Percentiles rank a stretch among this genome's conserved stretches.
These are phyloP conservation scores for Ectemnius continuus DNA, from an alignment of 2,888 invertebrate species.

Conservation along the genomic window DNA sequence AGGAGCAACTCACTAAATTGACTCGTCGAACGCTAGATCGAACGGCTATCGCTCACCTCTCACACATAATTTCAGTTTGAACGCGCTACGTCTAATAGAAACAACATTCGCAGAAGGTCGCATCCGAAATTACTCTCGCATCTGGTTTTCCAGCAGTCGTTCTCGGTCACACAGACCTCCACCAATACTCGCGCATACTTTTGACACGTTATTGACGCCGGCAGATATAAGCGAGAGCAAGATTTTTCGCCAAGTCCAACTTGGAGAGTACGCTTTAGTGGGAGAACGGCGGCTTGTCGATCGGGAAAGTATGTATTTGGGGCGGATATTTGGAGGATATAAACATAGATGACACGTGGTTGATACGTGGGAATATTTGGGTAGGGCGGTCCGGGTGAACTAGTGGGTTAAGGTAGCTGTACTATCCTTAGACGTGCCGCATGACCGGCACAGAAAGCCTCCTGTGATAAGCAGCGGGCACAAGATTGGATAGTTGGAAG, in stretches of 20 bases:
- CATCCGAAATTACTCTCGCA: background rate
- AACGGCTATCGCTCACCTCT: background rate
- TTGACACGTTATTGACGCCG: no score
- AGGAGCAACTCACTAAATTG: no score
- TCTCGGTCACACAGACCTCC: background rate
- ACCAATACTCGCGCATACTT: no score
- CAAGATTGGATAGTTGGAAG: conserved; percentile 74
- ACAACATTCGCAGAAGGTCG: conserved; percentile 1
- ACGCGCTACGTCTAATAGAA: background rate
- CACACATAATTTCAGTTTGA: background rate
- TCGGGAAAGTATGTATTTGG: background rate
- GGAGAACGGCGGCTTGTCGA: background rate
- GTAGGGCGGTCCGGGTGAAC: conserved; percentile 23
- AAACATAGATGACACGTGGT: conserved; percentile 10
- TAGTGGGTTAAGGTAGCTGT: conserved; percentile 38
- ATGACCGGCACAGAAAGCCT: conserved; percentile 41
- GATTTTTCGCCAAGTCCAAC: no score
- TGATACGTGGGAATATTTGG: conserved; percentile 5
- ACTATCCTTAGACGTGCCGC: conserved; percentile 25
- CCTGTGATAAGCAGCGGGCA: conserved; percentile 61
- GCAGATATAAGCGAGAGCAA: no score
- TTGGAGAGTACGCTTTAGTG: no score
- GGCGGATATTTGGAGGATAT: background rate
- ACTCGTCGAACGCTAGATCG: no score
- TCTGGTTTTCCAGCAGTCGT: conserved; percentile 2